phyloP scores from a whole-genome alignment of 2,113 vertebrate species.

The Canis aureus region DNA sequence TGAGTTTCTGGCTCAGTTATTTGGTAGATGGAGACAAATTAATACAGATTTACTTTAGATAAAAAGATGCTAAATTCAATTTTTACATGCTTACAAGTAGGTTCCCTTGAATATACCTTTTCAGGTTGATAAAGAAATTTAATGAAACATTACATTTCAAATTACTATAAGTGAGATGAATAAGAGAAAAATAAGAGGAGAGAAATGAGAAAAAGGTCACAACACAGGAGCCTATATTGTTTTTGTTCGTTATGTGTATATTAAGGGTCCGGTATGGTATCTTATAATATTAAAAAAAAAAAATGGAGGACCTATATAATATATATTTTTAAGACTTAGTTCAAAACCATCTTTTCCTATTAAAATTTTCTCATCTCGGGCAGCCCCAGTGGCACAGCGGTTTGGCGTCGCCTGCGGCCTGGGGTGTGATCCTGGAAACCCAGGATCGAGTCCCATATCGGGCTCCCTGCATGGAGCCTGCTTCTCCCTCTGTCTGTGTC shows the following conservation, averaged over 20 bases:
- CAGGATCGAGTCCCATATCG: too few relatives aligned
- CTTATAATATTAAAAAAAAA: too few relatives aligned
- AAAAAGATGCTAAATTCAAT: not conserved
- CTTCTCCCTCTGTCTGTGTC: too few relatives aligned
- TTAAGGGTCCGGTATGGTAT: not conserved
- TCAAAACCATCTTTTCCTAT: too few relatives aligned
- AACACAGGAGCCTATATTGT: not conserved
- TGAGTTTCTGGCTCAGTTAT: conserved; percentile 3
- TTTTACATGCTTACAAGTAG: not conserved
- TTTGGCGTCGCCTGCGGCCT: too few relatives aligned
- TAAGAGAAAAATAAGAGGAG: not conserved
- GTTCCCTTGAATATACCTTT: not conserved
- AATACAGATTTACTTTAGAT: not conserved
- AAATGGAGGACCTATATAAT: too few relatives aligned
- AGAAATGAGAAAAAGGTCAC: not conserved
- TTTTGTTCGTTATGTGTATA: not conserved
- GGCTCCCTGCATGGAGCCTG: too few relatives aligned
- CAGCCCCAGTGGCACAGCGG: too few relatives aligned
- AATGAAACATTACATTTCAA: conserved; percentile 20
- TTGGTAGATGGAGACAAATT: not conserved
- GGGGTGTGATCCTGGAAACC: too few relatives aligned
- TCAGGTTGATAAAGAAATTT: not conserved
- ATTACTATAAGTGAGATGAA: not conserved
- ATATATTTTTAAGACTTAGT: too few relatives aligned
- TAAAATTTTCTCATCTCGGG: too few relatives aligned